These are phyloP conservation scores for Sarcophaga bullata DNA, from an alignment of 1,140 invertebrate genomes.

Conservation along the genomic window DNA sequence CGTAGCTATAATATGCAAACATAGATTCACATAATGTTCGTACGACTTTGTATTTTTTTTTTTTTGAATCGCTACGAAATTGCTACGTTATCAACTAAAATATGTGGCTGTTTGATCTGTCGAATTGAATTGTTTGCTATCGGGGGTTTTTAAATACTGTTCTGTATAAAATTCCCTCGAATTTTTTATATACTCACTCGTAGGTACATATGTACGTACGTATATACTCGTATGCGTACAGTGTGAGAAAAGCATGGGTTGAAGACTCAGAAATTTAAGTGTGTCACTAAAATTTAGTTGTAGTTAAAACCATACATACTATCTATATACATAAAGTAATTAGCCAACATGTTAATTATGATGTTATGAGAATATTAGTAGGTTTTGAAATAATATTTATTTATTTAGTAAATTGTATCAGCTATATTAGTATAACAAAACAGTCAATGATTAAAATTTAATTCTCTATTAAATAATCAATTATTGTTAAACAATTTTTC, in stretches of 20 bases:
- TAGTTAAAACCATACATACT: not conserved
- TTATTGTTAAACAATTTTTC: no score
- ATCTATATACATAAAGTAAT: no score
- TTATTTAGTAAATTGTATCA: no score
- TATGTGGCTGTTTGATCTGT: not conserved
- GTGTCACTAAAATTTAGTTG: not conserved
- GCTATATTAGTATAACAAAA: no score
- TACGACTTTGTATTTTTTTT: not conserved
- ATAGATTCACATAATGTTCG: not conserved
- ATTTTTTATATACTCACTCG: not conserved
- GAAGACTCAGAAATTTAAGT: not conserved
- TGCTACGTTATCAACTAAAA: not conserved
- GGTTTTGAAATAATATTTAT: no score
- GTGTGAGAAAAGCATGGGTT: not conserved
- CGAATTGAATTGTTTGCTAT: conserved; percentile 12
- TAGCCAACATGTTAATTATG: no score
- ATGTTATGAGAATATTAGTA: no score
- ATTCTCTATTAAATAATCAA: no score
- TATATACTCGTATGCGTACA: not conserved
- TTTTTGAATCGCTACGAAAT: not conserved
- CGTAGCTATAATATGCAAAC: not conserved
- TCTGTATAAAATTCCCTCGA: not conserved
- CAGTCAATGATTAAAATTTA: no score
- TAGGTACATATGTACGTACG: not conserved
- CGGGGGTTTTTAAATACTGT: not conserved